Evolutionary conservation across 2,888 invertebrate genomes (phyloP).

Genomic region (Zootermopsis nevadensis): DNA sequence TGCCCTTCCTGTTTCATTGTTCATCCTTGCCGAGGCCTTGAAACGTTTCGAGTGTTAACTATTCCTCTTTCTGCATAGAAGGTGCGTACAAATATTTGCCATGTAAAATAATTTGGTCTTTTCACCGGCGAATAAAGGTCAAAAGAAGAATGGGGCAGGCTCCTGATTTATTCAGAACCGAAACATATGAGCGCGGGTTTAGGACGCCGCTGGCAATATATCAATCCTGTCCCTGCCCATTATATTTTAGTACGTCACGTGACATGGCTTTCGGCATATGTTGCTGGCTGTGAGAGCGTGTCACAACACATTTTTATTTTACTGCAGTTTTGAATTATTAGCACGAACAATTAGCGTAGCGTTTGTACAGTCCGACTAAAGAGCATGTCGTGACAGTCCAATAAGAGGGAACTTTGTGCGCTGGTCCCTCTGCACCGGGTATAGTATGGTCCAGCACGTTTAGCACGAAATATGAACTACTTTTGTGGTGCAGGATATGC

Average conservation of each 20-base stretch:
- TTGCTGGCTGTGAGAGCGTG: conserved; percentile 6
- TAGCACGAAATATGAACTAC: too few relatives aligned
- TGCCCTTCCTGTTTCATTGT: too few relatives aligned
- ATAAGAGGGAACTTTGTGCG: too few relatives aligned
- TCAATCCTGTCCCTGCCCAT: conserved; percentile 36
- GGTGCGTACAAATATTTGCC: not conserved
- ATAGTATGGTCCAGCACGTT: too few relatives aligned
- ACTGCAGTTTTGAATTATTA: conserved; percentile 40
- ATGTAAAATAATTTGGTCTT: conserved; percentile 9
- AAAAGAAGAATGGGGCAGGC: conserved; percentile 14
- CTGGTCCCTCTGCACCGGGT: too few relatives aligned
- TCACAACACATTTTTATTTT: conserved; percentile 36
- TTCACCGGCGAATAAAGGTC: not conserved
- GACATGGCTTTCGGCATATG: conserved; percentile 39
- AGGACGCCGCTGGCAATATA: conserved; percentile 32
- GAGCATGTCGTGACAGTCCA: not conserved
- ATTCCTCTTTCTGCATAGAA: not conserved
- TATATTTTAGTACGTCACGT: conserved; percentile 29
- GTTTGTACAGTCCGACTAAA: conserved; percentile 13
- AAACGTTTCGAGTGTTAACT: too few relatives aligned
- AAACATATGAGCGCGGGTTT: conserved; percentile 1
- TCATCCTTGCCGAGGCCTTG: too few relatives aligned
- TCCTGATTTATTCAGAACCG: conserved; percentile 36
- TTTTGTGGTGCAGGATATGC: too few relatives aligned
- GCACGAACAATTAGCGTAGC: conserved; percentile 31